A percentile compares a stretch with the other conserved stretches of the same genome.
Evolutionary conservation across 2,888 invertebrate genomes (phyloP).

Genomic region (Platycheirus albimanus): DNA sequence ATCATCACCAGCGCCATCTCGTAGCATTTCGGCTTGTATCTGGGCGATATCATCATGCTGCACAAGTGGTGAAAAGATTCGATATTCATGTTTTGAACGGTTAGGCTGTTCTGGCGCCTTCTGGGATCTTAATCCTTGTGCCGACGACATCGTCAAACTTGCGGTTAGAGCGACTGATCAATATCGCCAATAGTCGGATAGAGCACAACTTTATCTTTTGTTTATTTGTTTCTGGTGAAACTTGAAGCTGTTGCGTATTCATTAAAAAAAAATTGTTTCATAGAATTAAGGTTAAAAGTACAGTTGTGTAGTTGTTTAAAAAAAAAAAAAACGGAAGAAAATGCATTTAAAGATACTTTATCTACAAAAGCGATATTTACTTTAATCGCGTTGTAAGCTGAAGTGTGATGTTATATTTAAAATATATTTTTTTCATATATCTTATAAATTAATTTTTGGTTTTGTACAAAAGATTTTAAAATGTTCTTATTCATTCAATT

Average conservation of each 20-base stretch:
- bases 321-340: constrained; percentile 2
- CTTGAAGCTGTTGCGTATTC: constrained; percentile 36
- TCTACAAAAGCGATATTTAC: background rate
- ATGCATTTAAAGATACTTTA: constrained; percentile 57
- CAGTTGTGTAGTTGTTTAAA: background rate
- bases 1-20: constrained; percentile 59
- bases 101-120: constrained; percentile 89
- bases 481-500: no score
- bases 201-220: background rate
- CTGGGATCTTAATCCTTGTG: constrained; percentile 89
- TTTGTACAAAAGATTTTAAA: background rate
- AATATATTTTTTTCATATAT: constrained; percentile 20
- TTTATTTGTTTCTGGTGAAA: constrained; percentile 46
- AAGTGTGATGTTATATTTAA: constrained; percentile 47
- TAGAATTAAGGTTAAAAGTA: background rate
- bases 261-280: constrained; percentile 40
- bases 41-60: constrained; percentile 91
- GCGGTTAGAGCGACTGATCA: constrained; percentile 31
- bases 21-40: constrained; percentile 86
- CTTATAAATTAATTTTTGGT: constrained; percentile 27
- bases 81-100: constrained; percentile 87
- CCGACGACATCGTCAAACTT: constrained; percentile 83
- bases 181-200: constrained; percentile 7
- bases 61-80: constrained; percentile 83
- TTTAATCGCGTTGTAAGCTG: constrained; percentile 13